These are phyloP conservation scores for Anguilla obscura DNA, from an alignment of 2,797 vertebrate species.

Conservation along the genomic window DNA sequence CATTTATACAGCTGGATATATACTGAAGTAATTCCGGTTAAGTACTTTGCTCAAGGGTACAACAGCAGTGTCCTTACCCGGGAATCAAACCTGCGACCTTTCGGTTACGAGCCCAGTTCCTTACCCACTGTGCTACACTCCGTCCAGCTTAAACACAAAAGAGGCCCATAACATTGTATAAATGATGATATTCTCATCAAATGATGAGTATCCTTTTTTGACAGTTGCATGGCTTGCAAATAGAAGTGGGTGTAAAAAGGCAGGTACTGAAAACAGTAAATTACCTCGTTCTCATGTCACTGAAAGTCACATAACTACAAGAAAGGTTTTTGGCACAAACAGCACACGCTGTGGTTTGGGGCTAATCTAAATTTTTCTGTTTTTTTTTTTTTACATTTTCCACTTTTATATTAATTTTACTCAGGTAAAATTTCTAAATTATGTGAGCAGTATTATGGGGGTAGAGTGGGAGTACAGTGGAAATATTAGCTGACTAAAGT, in stretches of 20 bases:
- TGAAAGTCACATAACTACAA: constrained; percentile 17
- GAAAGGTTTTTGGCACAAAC: not conserved
- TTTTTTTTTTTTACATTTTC: not conserved
- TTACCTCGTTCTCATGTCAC: not conserved
- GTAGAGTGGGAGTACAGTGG: not conserved
- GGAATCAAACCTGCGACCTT: no score
- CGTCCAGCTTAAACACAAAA: not conserved
- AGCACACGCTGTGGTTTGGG: not conserved
- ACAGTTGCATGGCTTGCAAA: not conserved
- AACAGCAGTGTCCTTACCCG: no score
- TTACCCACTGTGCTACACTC: no score
- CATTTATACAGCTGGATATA: no score
- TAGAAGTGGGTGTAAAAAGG: constrained; percentile 19
- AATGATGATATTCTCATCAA: not conserved
- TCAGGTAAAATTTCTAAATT: not conserved
- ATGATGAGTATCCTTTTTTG: not conserved
- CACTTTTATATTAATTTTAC: not conserved
- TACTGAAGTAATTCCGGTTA: no score
- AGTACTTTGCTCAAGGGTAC: no score
- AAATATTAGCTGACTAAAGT: not conserved
- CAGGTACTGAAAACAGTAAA: not conserved
- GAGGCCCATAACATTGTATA: not conserved
- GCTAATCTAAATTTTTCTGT: not conserved
- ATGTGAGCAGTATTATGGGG: not conserved
- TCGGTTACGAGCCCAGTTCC: no score